A percentile compares a stretch with the other conserved stretches of the same genome.
Evolutionary conservation across 2,113 vertebrate genomes (phyloP).

Genomic region (Pionites leucogaster): DNA sequence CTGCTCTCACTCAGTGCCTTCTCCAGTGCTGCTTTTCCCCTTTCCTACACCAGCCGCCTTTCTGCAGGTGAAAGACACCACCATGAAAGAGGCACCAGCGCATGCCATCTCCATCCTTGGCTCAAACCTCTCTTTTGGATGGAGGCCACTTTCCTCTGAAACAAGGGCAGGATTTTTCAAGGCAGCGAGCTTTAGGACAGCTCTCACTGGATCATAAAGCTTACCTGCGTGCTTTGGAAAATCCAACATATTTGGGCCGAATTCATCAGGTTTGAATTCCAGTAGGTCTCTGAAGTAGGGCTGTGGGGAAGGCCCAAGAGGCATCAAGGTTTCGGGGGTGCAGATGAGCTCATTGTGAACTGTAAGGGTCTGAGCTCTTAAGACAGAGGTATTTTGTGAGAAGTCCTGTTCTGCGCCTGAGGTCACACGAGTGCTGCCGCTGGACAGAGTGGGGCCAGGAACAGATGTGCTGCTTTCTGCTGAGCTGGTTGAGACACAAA

Average conservation of each 20-base stretch:
- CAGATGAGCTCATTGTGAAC: neutral
- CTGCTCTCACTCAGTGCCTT: neutral
- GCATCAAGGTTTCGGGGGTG: neutral
- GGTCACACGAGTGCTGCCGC: neutral
- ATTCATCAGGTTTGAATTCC: neutral
- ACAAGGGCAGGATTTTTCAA: neutral
- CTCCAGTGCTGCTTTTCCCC: neutral
- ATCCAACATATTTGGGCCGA: neutral
- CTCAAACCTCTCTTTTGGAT: neutral
- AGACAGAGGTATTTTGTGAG: neutral
- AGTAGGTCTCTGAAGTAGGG: neutral
- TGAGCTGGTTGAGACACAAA: neutral
- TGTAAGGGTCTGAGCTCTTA: neutral
- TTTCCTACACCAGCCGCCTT: accelerated
- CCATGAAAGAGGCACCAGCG: neutral
- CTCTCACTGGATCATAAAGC: neutral
- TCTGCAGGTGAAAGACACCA: neutral
- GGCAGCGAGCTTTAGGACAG: neutral
- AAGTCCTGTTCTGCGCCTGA: neutral
- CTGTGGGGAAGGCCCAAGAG: neutral
- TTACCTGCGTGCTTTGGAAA: neutral
- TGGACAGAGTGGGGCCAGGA: neutral
- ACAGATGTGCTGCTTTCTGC: neutral
- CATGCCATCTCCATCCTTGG: neutral
- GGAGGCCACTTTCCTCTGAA: neutral